Conservation (phyloP, 2,888 invertebrate genomes). For the Myopa testacea region DNA sequence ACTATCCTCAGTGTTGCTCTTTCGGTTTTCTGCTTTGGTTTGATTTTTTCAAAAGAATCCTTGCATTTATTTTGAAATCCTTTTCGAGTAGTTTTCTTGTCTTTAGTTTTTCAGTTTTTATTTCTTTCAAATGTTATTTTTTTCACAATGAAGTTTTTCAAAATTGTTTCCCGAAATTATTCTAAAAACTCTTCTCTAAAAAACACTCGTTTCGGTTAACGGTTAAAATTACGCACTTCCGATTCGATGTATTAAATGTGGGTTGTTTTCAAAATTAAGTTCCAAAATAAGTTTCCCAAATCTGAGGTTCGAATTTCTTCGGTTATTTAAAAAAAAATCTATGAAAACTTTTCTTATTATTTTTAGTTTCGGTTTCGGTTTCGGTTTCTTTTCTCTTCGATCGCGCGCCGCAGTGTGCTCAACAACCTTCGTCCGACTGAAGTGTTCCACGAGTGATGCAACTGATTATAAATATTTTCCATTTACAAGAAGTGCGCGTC, state of each 20-base stretch:
- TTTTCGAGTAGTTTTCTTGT: slow-evolving; percentile 6
- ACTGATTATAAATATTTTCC: slow-evolving; percentile 68
- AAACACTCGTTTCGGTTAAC: neutral
- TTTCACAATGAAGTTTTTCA: neutral
- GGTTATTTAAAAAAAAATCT: neutral
- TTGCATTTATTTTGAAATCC: neutral
- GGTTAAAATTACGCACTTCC: slow-evolving; percentile 18
- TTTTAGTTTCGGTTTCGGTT: slow-evolving; percentile 16
- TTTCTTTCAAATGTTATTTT: neutral
- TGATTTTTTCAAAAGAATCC: neutral
- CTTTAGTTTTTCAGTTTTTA: slow-evolving; percentile 8
- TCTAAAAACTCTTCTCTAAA: neutral
- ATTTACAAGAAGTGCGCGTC: slow-evolving; percentile 59
- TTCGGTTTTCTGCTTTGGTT: slow-evolving; percentile 1
- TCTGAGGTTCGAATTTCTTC: neutral
- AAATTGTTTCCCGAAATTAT: neutral
- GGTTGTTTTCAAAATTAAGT: neutral
- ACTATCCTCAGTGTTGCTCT: neutral
- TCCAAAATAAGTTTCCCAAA: neutral
- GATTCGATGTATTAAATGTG: slow-evolving; percentile 14
- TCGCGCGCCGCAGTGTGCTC: slow-evolving; percentile 55
- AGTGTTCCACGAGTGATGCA: slow-evolving; percentile 69
- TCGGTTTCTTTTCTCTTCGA: slow-evolving; percentile 42
- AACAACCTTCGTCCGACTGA: slow-evolving; percentile 68
- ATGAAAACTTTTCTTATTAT: slow-evolving; percentile 2